Percentiles rank a stretch among this genome's conserved stretches.
Evolutionary conservation across 2,113 vertebrate genomes (phyloP).

Genomic region (Jaculus jaculus): DNA sequence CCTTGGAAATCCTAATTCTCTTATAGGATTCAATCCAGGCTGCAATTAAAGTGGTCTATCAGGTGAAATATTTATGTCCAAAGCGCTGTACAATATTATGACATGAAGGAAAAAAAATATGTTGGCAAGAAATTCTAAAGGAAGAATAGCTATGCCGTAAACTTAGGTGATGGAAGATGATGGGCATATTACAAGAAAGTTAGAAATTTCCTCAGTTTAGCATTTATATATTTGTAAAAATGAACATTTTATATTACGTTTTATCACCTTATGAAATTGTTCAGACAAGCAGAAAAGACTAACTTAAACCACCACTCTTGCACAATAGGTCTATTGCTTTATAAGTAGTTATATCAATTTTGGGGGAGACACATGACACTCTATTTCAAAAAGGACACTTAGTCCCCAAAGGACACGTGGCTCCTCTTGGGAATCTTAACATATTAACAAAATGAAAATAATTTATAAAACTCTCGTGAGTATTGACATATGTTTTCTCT

Average conservation of each 20-base stretch:
- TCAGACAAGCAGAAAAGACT: background rate
- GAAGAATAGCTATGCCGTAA: background rate
- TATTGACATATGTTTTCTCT: slow-evolving; percentile 17
- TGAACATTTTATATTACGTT: background rate
- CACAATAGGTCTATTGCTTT: background rate
- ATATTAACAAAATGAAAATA: background rate
- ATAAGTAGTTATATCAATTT: background rate
- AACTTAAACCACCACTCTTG: background rate
- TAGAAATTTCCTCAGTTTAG: background rate
- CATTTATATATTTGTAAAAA: background rate
- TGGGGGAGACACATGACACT: background rate
- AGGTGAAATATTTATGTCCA: slow-evolving; percentile 66
- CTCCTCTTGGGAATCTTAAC: slow-evolving; percentile 3
- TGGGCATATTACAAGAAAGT: background rate
- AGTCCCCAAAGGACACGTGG: background rate
- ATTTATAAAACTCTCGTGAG: slow-evolving; percentile 6
- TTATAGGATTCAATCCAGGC: slow-evolving; percentile 3
- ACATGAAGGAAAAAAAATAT: slow-evolving; percentile 30
- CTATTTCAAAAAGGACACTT: background rate
- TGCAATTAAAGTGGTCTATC: slow-evolving; percentile 52
- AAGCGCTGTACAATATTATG: slow-evolving; percentile 10
- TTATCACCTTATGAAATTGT: background rate
- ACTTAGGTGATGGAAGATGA: background rate
- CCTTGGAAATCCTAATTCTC: slow-evolving; percentile 12
- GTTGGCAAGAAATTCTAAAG: slow-evolving; percentile 41